phyloP scores from a whole-genome alignment of 2,888 invertebrate genomes.

The Malthinus flaveolus region DNA sequence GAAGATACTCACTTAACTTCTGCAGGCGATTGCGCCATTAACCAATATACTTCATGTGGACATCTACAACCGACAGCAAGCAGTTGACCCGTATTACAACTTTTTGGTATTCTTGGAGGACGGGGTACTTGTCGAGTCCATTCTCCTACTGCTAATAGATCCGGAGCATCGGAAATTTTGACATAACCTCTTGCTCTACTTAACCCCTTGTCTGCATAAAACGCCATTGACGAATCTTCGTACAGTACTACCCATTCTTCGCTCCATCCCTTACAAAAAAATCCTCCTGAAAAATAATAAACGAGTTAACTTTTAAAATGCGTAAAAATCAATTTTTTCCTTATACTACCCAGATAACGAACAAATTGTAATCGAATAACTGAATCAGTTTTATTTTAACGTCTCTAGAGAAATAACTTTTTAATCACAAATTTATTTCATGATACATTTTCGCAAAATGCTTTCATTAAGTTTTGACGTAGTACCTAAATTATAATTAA shows the following conservation, averaged over 20 bases:
- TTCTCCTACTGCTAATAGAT: slow-evolving; percentile 78
- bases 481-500: too few relatives aligned
- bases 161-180: slow-evolving; percentile 77
- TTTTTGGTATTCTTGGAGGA: slow-evolving; percentile 70
- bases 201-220: slow-evolving; percentile 72
- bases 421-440: too few relatives aligned
- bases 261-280: slow-evolving; percentile 80
- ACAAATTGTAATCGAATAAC: too few relatives aligned
- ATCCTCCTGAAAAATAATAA: slow-evolving; percentile 64
- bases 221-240: slow-evolving; percentile 85
- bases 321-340: too few relatives aligned
- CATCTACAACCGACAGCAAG: slow-evolving; percentile 73
- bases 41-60: slow-evolving; percentile 77
- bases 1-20: slow-evolving; percentile 71
- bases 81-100: slow-evolving; percentile 71
- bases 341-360: too few relatives aligned
- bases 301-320: background rate
- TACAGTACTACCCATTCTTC: slow-evolving; percentile 84
- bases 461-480: too few relatives aligned
- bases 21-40: slow-evolving; percentile 75
- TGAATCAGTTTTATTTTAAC: too few relatives aligned
- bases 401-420: too few relatives aligned
- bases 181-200: slow-evolving; percentile 54
- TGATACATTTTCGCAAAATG: too few relatives aligned
- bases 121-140: slow-evolving; percentile 80